Percentiles rank a stretch among this genome's conserved stretches.
These are phyloP conservation scores for Limosa lapponica DNA, from an alignment of 2,797 vertebrate genomes.

Conservation along the genomic window DNA sequence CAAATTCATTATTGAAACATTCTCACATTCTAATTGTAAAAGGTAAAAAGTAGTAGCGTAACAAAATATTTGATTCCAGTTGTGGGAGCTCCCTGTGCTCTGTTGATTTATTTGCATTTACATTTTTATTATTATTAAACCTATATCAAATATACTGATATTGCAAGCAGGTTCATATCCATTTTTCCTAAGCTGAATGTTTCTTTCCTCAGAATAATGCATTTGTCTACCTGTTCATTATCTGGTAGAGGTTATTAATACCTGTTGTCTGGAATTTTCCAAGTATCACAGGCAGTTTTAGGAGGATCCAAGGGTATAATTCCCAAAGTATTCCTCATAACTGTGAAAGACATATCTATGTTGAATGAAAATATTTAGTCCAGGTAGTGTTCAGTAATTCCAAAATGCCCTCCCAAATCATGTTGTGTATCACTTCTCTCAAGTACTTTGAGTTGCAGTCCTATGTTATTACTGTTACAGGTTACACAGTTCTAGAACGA, in stretches of 20 bases:
- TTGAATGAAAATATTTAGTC: background rate
- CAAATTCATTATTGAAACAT: conserved; percentile 46
- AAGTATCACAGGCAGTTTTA: background rate
- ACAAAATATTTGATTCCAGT: background rate
- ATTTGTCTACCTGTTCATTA: background rate
- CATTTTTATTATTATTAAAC: background rate
- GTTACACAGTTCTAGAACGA: background rate
- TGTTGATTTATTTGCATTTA: background rate
- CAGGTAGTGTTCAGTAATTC: background rate
- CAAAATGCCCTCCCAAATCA: background rate
- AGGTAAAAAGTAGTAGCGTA: background rate
- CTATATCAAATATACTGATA: background rate
- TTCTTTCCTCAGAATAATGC: background rate
- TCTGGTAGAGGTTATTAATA: background rate
- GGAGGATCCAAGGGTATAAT: background rate
- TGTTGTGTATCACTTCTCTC: background rate
- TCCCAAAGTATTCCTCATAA: background rate
- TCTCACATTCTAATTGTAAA: background rate
- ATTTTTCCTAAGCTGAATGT: background rate
- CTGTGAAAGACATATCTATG: background rate
- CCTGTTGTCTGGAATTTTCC: background rate
- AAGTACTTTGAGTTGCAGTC: background rate
- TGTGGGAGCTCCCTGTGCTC: background rate
- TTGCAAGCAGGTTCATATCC: background rate
- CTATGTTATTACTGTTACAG: background rate